phyloP scores from a whole-genome alignment of 1,140 invertebrate species.

The Melipona quadrifasciata region DNA sequence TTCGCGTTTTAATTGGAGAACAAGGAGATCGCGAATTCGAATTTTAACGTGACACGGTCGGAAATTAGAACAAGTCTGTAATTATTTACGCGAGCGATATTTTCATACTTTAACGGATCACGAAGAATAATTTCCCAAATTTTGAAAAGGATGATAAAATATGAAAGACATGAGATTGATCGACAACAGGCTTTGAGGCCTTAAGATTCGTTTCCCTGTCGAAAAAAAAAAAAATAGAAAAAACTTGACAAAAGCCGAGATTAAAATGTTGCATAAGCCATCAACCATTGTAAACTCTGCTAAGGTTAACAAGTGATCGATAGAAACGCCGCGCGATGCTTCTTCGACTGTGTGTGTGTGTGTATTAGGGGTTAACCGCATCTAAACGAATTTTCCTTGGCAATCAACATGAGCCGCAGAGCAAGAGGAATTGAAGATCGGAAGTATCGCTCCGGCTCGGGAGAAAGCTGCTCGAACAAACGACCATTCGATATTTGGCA shows the following conservation, averaged over 20 bases:
- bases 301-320: slow-evolving; percentile 22
- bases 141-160: too few species aligned
- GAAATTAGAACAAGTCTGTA: too few species aligned
- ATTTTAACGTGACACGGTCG: too few species aligned
- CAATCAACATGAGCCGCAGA: neutral
- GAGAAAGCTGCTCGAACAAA: neutral
- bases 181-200: too few species aligned
- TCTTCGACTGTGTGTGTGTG: neutral
- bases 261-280: neutral
- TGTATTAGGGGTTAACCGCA: neutral
- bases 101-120: too few species aligned
- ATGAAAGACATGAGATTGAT: too few species aligned
- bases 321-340: neutral
- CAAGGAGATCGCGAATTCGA: neutral
- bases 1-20: too few species aligned
- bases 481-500: slow-evolving; percentile 28
- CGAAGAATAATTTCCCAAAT: too few species aligned
- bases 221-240: too few species aligned
- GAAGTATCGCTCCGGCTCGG: neutral
- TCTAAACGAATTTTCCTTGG: slow-evolving; percentile 5
- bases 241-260: too few species aligned
- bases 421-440: neutral
- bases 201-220: too few species aligned
- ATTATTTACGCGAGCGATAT: too few species aligned
- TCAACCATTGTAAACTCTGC: neutral